Percentiles rank a stretch among this genome's conserved stretches.
Evolutionary conservation across 2,888 invertebrate species (phyloP).

Genomic region (Noctua fimbriata): DNA sequence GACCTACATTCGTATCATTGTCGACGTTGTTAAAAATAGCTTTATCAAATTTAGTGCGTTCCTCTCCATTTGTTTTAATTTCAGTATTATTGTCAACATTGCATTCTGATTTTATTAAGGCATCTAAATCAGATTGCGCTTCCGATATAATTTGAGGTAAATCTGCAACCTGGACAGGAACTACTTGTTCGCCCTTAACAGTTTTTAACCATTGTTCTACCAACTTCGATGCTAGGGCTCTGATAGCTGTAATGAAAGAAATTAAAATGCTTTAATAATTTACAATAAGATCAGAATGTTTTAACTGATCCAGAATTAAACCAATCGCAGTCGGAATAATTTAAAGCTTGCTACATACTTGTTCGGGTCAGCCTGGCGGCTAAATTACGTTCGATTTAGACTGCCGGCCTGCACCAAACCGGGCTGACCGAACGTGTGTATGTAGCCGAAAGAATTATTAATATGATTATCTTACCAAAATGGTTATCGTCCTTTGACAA

Average conservation of each 20-base stretch:
- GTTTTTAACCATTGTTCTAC: conserved; percentile 97
- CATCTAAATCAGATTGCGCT: conserved; percentile 73
- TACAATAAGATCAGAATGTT: conserved; percentile 4
- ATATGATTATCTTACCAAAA: conserved; percentile 91
- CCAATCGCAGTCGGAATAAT: neutral
- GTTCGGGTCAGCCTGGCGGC: neutral
- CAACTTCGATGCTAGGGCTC: conserved; percentile 94
- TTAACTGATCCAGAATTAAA: neutral
- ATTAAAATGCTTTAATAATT: conserved; percentile 41
- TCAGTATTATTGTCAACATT: conserved; percentile 35
- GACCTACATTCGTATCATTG: conserved; percentile 36
- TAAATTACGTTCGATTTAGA: neutral
- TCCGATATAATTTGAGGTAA: conserved; percentile 82
- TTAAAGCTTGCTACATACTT: neutral
- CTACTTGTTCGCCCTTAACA: conserved; percentile 94
- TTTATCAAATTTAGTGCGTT: conserved; percentile 46
- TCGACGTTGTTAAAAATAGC: conserved; percentile 17
- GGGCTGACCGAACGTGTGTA: neutral
- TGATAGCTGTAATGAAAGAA: conserved; percentile 91
- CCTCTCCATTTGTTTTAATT: conserved; percentile 51
- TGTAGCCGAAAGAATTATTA: conserved; percentile 4
- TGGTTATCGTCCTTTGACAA: conserved; percentile 95
- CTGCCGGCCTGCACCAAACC: neutral
- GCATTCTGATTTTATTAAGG: conserved; percentile 61
- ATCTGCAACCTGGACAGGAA: conserved; percentile 81